phyloP scores from a whole-genome alignment of 2,113 vertebrate genomes.

The Podarcis raffonei region DNA sequence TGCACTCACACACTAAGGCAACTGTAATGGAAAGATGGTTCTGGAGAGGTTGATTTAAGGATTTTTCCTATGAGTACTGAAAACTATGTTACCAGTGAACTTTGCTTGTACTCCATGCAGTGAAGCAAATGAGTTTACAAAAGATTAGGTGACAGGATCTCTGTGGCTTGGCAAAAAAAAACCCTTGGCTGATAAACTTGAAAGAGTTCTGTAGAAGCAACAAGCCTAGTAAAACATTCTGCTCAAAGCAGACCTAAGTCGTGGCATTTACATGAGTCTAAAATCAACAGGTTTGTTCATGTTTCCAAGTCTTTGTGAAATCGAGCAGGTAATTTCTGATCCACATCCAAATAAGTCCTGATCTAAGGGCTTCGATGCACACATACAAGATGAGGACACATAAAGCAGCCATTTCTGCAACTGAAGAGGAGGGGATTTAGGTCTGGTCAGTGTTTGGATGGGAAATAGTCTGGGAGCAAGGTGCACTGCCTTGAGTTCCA shows the following conservation, averaged over 20 bases:
- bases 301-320: conserved; percentile 7
- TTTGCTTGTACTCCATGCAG: conserved; percentile 14
- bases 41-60: neutral
- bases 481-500: neutral
- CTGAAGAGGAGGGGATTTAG: neutral
- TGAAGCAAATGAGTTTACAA: conserved; percentile 21
- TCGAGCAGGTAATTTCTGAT: neutral
- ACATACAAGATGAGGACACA: neutral
- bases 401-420: neutral
- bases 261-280: neutral
- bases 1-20: neutral
- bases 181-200: neutral
- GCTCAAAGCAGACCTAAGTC: neutral
- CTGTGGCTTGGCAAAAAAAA: neutral
- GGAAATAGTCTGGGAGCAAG: neutral
- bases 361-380: neutral
- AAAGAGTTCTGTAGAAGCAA: conserved; percentile 12
- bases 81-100: neutral
- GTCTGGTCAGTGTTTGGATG: neutral
- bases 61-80: neutral
- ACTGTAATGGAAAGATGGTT: neutral
- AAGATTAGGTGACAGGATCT: conserved; percentile 29
- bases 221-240: conserved; percentile 8
- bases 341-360: neutral
- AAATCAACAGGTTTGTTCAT: conserved; percentile 16